Percentiles rank a stretch among this genome's conserved stretches.
phyloP scores from a whole-genome alignment of 2,113 vertebrate genomes.

The Pteronura brasiliensis region DNA sequence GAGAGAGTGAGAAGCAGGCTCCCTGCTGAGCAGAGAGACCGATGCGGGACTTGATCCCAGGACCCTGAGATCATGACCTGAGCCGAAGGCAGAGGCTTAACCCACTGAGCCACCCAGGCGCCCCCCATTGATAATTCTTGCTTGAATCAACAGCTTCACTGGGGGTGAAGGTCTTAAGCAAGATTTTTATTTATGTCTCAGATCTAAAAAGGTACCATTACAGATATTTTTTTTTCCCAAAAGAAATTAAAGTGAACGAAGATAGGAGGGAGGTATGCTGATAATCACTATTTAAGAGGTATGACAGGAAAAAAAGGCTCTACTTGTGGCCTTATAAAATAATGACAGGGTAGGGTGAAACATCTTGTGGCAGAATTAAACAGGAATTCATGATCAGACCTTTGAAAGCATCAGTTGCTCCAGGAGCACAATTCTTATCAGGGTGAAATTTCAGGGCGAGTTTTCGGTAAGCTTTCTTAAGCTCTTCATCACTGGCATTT shows the following conservation, averaged over 20 bases:
- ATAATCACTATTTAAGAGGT: not conserved
- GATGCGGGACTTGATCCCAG: too few relatives aligned
- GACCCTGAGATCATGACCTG: too few relatives aligned
- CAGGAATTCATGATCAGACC: constrained; percentile 78
- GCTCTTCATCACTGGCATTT: constrained; percentile 91
- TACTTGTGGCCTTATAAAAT: not conserved
- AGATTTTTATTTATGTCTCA: constrained; percentile 13
- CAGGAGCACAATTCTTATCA: constrained; percentile 96
- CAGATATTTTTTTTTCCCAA: not conserved
- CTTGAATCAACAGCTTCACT: not conserved
- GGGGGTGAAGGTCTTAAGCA: not conserved
- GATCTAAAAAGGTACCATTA: not conserved
- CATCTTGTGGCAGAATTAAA: not conserved
- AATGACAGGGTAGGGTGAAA: not conserved
- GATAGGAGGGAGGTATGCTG: not conserved
- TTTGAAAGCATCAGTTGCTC: constrained; percentile 97
- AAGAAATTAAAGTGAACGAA: constrained; percentile 27
- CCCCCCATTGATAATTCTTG: not conserved
- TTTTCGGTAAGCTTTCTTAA: constrained; percentile 94
- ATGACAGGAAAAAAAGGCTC: not conserved
- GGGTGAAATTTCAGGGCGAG: constrained; percentile 96
- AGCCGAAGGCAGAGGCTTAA: too few relatives aligned
- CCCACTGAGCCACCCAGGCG: too few relatives aligned
- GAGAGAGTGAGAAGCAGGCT: too few relatives aligned
- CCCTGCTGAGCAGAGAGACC: too few relatives aligned